Evolutionary conservation across 2,797 vertebrate genomes (phyloP), one percentile per base, ranked within the genome.

Genomic region (Erethizon dorsatum): DNA sequence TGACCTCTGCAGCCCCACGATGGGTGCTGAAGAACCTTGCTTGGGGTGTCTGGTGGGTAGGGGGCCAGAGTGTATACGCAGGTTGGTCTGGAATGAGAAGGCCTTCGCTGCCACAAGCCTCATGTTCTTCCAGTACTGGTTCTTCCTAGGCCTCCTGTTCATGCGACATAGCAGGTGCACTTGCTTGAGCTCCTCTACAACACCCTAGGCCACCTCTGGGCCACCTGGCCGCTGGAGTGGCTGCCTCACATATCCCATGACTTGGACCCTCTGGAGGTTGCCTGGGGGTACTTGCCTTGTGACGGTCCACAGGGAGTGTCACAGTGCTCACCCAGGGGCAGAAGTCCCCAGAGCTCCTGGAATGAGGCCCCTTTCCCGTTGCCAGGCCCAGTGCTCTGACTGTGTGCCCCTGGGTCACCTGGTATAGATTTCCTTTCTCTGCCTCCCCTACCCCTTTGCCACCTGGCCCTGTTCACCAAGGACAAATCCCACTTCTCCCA

Each of bases 1-100:
- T 99, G 98, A 99, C 33, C 54, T 33, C 52, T 18, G 26, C 3
- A 37, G 69, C 28, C 41, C 63, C 73, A 47, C 4, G 52, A 2
- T 50, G 86, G 71, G 71, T 65, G 37, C 57, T 13, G 73, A 88
- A 83, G 77, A 84, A 26, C 52, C n/a, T 77, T 5, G 3, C 20
- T 45, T 54, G 47, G 83, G 37, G 52, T 41, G 57, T 93, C 31
- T 52, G 63, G 57, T 78, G 80, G 65, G 41, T 22, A 3, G 71
- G 47, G 86, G 33, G 80, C 24, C 73, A 50, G 71, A 33, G 13
- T 79, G 5, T 91, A 24, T 96, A 54, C 45, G 57, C 33, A 67
- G 77, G 31, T 17, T 89, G 79, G 47, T 83, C 45, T 83, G 56
- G 80, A 94, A 93, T 31, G n/a, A 95, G 77, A 82, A 95, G 45